Base-by-base conservation (phyloP, 2,888 invertebrate species). In the Hoplodrina ambigua region DNA sequence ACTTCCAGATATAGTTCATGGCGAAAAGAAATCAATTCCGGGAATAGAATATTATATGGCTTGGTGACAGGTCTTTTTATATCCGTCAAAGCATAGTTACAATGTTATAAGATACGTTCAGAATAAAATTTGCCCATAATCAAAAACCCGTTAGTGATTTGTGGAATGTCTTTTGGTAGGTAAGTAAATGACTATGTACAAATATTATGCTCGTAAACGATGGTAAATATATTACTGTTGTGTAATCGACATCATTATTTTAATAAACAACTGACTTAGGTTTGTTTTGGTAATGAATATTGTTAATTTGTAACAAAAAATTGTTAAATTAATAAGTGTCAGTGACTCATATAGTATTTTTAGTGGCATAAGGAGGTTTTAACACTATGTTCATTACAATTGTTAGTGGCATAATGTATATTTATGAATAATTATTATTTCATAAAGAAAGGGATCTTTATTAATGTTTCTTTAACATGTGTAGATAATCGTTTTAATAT, bases 361-460 rank as follows among this genome's bases (percentile, higher is more conserved):
- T n/a, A n/a, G n/a, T n/a, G n/a, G n/a, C n/a, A n/a, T n/a, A n/a
- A n/a, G n/a, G n/a, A n/a, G n/a, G n/a, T n/a, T n/a, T n/a, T n/a
- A n/a, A n/a, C n/a, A n/a, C n/a, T n/a, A n/a, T n/a, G n/a, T n/a
- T n/a, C n/a, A n/a, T n/a, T n/a, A n/a, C n/a, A n/a, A n/a, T n/a
- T n/a, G n/a, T n/a, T n/a, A n/a, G 20, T 61, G 50, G 7, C 33
- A 57, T 53, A 53, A 20, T 61, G 41, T 37, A 44, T 13, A 5
- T 46, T 46, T 46, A 11, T 55, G 30, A 17, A 44, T 58, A 61
- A 72, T 44, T 62, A 41, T 30, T 20, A 53, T 58, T 53, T 54
- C 19, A 33, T 19, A 49, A 52, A 37, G 61, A 33, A n/a, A n/a
- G n/a, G n/a, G n/a, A n/a, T n/a, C n/a, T n/a, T n/a, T n/a, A n/a